Evolutionary conservation across 2,888 invertebrate genomes (phyloP).

Genomic region (Operophtera brumata): DNA sequence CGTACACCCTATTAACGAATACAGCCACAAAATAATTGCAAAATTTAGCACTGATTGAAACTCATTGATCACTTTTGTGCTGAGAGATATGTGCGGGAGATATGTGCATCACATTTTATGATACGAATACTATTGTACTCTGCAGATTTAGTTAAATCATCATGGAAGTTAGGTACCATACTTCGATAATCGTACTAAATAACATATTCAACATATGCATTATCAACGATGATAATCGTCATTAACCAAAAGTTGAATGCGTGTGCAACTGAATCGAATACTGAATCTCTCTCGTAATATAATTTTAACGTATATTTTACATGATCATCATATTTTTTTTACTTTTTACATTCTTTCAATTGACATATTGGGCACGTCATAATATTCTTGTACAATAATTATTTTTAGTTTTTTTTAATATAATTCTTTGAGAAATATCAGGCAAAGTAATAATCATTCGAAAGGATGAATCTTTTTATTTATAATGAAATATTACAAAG

Average conservation of each 20-base stretch:
- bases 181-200: not conserved
- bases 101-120: slow-evolving; percentile 37
- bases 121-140: slow-evolving; percentile 68
- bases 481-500: not conserved
- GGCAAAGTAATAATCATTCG: slow-evolving; percentile 40
- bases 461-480: slow-evolving; percentile 28
- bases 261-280: slow-evolving; percentile 26
- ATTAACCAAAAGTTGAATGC: slow-evolving; percentile 14
- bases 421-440: slow-evolving; percentile 22
- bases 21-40: not conserved
- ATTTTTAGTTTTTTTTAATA: slow-evolving; percentile 34
- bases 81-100: slow-evolving; percentile 36
- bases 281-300: slow-evolving; percentile 40
- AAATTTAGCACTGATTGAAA: not conserved
- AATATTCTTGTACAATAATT: slow-evolving; percentile 68
- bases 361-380: slow-evolving; percentile 77
- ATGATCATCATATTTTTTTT: slow-evolving; percentile 55
- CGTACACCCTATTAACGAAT: too few species aligned
- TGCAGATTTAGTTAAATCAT: slow-evolving; percentile 67
- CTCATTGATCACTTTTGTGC: slow-evolving; percentile 40
- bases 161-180: slow-evolving; percentile 26
- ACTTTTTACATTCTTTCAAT: slow-evolving; percentile 76
- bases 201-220: too few species aligned
- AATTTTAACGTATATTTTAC: slow-evolving; percentile 32
- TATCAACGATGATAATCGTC: not conserved